Evolutionary conservation across 2,113 vertebrate species (phyloP), one percentile per base, ranked within the genome.

Genomic region (Lepus europaeus): DNA sequence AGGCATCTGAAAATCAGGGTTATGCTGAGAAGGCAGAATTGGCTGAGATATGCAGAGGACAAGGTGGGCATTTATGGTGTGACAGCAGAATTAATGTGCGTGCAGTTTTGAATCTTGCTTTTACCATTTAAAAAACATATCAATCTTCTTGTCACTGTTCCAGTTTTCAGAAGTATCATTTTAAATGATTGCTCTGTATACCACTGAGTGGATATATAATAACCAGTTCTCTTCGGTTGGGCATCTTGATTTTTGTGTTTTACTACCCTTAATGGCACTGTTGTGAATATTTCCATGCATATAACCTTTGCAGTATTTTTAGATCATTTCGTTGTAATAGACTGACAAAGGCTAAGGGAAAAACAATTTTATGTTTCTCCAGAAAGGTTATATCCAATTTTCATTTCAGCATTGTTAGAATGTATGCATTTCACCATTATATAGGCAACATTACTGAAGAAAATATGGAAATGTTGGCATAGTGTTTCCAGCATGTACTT

Each of bases 231-330:
- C 61, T 79, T 76, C 22, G 2, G 0, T 22, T 49, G 27, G 14
- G 9, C 13, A 51, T 64, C 49, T 66, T 53, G 66, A 80, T 79
- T 85, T 68, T n/a, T 74, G 90, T 64, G 76, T 90, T 87, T 96
- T 61, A 23, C 56, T 68, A 9, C 76, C 36, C 79, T n/a, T 51
- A 29, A 79, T 45, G 31, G 23, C 29, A 31, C 45, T 27, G 10
- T 64, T 87, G 11, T 64, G 76, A 61, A 33, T 68, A 59, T 51
- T 39, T 89, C 68, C 53, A 39, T 6, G 5, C 33, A 39, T 14
- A 25, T 10, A n/a, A 36, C 23, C 61, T 79, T 90, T 73, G 56
- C 56, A 77, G 9, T 56, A 90, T n/a, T 31, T 94, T 91, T 25
- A n/a, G 69, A 51, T 49, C 4, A 70, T 78, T 93, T 74, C 64